Conservation (phyloP, 1,140 invertebrate species). For the Archegozetes longisetosus region DNA sequence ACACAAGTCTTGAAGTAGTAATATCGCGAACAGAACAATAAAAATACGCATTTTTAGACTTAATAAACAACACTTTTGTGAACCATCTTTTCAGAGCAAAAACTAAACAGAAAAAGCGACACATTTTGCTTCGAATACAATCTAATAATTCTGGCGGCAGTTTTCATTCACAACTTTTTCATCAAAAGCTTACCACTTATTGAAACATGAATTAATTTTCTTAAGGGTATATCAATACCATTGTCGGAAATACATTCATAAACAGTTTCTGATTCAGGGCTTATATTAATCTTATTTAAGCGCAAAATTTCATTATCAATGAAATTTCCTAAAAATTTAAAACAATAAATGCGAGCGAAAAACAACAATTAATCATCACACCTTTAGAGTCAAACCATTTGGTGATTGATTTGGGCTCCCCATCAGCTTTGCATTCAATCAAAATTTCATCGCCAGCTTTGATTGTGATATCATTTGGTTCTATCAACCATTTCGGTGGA, state of each 20-base stretch:
- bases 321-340: too few species aligned
- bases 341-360: too few species aligned
- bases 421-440: constrained; percentile 66
- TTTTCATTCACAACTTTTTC: background rate
- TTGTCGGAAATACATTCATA: background rate
- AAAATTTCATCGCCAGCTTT: constrained; percentile 64
- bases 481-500: constrained; percentile 73
- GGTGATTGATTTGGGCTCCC: constrained; percentile 65
- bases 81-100: too few species aligned
- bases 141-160: background rate
- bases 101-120: background rate
- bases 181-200: background rate
- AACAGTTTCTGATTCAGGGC: too few species aligned
- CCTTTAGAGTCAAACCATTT: constrained; percentile 45
- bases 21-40: too few species aligned
- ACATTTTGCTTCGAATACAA: background rate
- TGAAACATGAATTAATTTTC: too few species aligned
- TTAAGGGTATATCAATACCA: too few species aligned
- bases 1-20: background rate
- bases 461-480: constrained; percentile 67
- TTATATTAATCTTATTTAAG: too few species aligned
- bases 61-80: too few species aligned
- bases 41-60: too few species aligned
- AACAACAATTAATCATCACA: background rate
- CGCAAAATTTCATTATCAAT: too few species aligned